Evolutionary conservation across 2,113 vertebrate species (phyloP).

Genomic region (Amazona guildingii): DNA sequence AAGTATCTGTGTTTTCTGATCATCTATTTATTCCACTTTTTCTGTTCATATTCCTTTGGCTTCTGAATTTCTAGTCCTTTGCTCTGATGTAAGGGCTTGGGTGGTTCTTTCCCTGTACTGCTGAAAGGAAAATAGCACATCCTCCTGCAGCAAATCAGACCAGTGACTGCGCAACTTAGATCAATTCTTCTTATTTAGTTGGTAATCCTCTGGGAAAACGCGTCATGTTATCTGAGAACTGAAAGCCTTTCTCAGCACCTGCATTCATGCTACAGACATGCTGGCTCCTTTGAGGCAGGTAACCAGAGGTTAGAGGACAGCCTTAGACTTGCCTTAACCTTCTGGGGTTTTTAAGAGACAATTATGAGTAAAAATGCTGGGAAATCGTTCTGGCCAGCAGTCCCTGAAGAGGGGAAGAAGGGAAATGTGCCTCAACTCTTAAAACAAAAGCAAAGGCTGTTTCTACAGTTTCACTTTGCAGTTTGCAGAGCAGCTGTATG

Average conservation of each 20-base stretch:
- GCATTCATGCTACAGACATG: background rate
- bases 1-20: background rate
- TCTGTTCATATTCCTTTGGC: background rate
- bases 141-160: background rate
- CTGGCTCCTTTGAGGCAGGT: background rate
- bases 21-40: background rate
- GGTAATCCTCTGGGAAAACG: background rate
- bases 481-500: background rate
- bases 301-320: background rate
- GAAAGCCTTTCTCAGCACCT: background rate
- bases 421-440: background rate
- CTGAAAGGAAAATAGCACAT: background rate
- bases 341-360: background rate
- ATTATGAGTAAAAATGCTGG: background rate
- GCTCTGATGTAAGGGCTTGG: background rate
- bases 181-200: background rate
- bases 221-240: fast-evolving
- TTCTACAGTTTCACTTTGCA: background rate
- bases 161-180: background rate
- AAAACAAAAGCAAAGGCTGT: background rate
- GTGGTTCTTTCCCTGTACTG: background rate
- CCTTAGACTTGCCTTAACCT: background rate
- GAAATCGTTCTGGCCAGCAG: background rate
- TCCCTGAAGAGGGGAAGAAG: background rate
- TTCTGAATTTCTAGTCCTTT: background rate